Conservation (phyloP, 1,140 invertebrate genomes). For the Schmidtea mediterranea region DNA sequence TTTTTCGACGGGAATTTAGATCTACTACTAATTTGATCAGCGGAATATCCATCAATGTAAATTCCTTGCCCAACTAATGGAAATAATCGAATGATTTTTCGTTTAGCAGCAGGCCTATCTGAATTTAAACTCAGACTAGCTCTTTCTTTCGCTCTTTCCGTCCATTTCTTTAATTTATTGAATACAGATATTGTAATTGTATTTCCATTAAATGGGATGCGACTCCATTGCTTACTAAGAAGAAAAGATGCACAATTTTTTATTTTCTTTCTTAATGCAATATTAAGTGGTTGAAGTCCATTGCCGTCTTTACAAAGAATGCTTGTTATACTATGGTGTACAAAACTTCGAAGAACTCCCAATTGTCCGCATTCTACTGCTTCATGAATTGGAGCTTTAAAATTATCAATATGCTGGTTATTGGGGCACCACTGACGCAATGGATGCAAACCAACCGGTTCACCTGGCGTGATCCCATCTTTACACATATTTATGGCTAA, state of each 20-base stretch:
- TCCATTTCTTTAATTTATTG: conserved; percentile 17
- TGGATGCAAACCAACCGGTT: conserved; percentile 20
- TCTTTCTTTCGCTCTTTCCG: conserved; percentile 17
- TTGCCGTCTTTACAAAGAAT: conserved; percentile 19
- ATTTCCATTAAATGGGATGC: conserved; percentile 9
- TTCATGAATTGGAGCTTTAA: conserved; percentile 19
- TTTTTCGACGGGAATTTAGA: conserved; percentile 10
- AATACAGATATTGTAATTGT: conserved; percentile 17
- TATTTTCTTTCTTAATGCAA: conserved; percentile 17
- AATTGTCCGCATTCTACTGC: conserved; percentile 19
- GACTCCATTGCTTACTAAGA: conserved; percentile 22
- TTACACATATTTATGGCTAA: conserved; percentile 16
- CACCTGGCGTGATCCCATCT: conserved; percentile 14
- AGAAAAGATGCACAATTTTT: conserved; percentile 22
- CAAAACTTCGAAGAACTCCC: conserved; percentile 19
- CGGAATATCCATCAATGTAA: conserved; percentile 16
- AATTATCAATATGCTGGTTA: conserved; percentile 14
- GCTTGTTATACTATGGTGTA: conserved; percentile 18
- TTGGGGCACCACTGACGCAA: conserved; percentile 17
- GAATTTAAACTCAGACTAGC: conserved; percentile 14
- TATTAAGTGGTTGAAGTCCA: conserved; percentile 17
- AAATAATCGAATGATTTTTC: conserved; percentile 10
- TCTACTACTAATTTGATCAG: conserved; percentile 18
- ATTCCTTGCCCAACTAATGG: conserved; percentile 18
- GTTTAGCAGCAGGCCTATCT: conserved; percentile 10